phyloP scores from a whole-genome alignment of 1,140 invertebrate species.

The Trialeurodes vaporariorum region DNA sequence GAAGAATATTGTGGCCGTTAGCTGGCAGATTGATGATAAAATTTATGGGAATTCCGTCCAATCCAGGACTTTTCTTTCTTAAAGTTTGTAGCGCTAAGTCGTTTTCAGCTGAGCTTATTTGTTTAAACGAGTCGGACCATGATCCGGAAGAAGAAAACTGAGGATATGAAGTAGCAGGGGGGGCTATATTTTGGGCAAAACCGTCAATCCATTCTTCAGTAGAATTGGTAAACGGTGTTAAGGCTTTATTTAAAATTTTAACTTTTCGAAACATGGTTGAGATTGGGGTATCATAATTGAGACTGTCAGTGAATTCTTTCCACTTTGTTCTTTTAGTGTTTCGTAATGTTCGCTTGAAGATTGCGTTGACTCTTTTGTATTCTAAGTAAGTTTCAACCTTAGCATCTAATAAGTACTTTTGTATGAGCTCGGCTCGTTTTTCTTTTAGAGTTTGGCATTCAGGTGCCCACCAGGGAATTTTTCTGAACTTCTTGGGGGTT shows the following conservation, averaged over 20 bases:
- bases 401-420: not conserved
- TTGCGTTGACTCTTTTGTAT: not conserved
- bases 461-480: not conserved
- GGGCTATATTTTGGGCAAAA: not conserved
- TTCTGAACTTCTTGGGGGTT: not conserved
- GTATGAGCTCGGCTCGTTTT: not conserved
- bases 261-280: not conserved
- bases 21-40: not conserved
- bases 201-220: not conserved
- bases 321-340: not conserved
- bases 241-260: not conserved
- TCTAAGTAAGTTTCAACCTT: not conserved
- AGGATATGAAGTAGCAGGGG: not conserved
- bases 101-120: not conserved
- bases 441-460: not conserved
- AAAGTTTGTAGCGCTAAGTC: not conserved
- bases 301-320: not conserved
- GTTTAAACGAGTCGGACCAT: not conserved
- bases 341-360: not conserved
- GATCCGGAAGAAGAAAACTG: not conserved
- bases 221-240: not conserved
- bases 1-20: not conserved
- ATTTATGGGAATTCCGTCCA: not conserved
- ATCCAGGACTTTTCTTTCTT: not conserved
- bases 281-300: not conserved